Evolutionary conservation across 2,888 invertebrate species (phyloP), one percentile per base, ranked within the genome.

Genomic region (Microdon myrmicae): DNA sequence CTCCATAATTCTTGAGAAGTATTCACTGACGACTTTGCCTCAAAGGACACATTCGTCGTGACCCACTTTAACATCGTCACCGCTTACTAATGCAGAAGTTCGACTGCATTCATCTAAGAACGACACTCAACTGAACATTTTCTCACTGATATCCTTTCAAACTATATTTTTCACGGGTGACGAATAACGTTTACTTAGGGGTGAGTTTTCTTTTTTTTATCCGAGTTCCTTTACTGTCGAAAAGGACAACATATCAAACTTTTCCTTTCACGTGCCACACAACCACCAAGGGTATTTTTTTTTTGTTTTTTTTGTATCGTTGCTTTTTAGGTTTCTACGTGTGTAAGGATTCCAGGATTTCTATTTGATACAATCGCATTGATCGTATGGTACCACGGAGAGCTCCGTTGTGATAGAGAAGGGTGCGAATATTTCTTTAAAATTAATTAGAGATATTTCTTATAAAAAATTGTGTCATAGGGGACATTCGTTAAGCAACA

Each of bases 41-140:
- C 70, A 39, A 70, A 25, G 32, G 70, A 31, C 54, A 72, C 72
- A 14, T 72, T 71, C 23, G 78, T 73, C n/a, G 74, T 71, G 7
- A 79, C 74, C 78, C 78, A 78, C 74, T 78, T 78, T 32, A 78
- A 73, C 78, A 78, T 78, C 13, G 38, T 29, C 28, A 29, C 10
- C 3, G 37, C 19, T 20, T 9, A 7, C 6, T 7, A 10, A 14
- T 22, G 37, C 35, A 26, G 45, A n/a, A n/a, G n/a, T 8, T 4
- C 31, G 14, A 60, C 44, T 49, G 22, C 41, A 38, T 38, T 44
- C 38, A 10, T 43, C 35, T 25, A 17, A 20, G 17, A 43, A 49
- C 43, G 25, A 38, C 34, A 25, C 31, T 49, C 58, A 44, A 58
- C 58, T 58, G 58, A 58, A 48, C n/a, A 28, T 32, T 58, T 49